These are phyloP conservation scores for Clitarchus hookeri DNA, from an alignment of 2,888 invertebrate species.

Conservation along the genomic window DNA sequence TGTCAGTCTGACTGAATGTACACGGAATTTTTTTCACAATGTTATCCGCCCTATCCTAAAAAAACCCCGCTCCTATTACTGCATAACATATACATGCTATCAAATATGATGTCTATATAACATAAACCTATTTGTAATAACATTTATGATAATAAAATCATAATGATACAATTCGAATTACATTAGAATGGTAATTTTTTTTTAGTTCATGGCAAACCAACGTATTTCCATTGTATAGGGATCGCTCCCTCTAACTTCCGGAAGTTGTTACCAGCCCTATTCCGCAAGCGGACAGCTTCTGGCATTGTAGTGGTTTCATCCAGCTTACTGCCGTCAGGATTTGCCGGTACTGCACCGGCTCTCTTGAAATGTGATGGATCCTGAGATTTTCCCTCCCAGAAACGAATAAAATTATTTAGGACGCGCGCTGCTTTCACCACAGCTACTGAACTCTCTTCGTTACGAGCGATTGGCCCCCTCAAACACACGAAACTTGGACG, in stretches of 20 bases:
- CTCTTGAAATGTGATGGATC: too few relatives aligned
- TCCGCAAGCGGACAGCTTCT: not conserved
- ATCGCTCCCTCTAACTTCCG: not conserved
- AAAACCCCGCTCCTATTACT: too few relatives aligned
- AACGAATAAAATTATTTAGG: not conserved
- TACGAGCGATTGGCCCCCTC: not conserved
- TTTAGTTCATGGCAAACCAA: not conserved
- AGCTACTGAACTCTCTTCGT: not conserved
- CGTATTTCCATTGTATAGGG: not conserved
- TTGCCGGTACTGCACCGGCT: not conserved
- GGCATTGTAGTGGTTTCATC: not conserved
- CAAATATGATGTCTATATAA: too few relatives aligned
- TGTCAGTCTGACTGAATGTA: too few relatives aligned
- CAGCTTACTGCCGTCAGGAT: not conserved
- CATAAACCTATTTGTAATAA: too few relatives aligned
- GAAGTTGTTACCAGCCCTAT: not conserved
- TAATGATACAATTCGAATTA: too few relatives aligned
- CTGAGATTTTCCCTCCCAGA: too few relatives aligned
- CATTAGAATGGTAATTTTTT: not conserved
- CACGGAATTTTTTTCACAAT: too few relatives aligned
- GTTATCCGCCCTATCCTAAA: too few relatives aligned
- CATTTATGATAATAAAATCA: too few relatives aligned
- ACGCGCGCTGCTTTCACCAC: slow-evolving; percentile 6
- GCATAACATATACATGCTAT: too few relatives aligned
- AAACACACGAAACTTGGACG: slow-evolving; percentile 31